A percentile compares a stretch with the other conserved stretches of the same genome.
Conservation (phyloP, 2,888 invertebrate species). For the Lycophotia porphyrea region DNA sequence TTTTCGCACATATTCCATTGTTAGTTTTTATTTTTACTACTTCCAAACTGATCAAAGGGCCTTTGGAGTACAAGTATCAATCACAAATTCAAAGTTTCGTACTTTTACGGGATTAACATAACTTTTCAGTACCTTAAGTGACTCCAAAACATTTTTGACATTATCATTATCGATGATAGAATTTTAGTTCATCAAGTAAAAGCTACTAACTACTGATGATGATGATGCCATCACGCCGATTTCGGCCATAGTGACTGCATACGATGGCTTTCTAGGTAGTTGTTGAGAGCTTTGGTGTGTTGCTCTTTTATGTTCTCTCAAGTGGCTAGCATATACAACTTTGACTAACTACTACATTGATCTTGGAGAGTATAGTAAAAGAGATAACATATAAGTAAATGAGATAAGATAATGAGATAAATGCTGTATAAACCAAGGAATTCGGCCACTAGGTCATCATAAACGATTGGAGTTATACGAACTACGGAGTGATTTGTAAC, state of each 20-base stretch:
- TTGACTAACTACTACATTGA: conserved; percentile 2
- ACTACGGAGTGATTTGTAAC: neutral
- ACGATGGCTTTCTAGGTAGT: no score
- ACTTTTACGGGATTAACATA: neutral
- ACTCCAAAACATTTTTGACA: neutral
- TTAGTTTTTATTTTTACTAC: neutral
- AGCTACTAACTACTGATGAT: neutral
- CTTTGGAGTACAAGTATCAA: no score
- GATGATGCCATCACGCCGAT: no score
- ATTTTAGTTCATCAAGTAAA: neutral
- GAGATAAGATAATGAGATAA: conserved; percentile 48
- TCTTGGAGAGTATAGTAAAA: conserved; percentile 23
- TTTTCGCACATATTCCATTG: conserved; percentile 15
- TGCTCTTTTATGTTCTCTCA: no score
- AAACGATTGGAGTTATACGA: neutral
- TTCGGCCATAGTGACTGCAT: no score
- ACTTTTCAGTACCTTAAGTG: neutral
- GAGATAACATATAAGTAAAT: conserved; percentile 39
- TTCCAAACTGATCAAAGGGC: neutral
- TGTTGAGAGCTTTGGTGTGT: no score
- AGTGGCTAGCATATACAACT: no score
- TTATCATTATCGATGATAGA: neutral
- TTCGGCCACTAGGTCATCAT: conserved; percentile 42
- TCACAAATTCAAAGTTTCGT: no score
- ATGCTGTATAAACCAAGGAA: conserved; percentile 26